Base-by-base conservation (phyloP, 2,888 invertebrate genomes). In the Hecatera dysodea region DNA sequence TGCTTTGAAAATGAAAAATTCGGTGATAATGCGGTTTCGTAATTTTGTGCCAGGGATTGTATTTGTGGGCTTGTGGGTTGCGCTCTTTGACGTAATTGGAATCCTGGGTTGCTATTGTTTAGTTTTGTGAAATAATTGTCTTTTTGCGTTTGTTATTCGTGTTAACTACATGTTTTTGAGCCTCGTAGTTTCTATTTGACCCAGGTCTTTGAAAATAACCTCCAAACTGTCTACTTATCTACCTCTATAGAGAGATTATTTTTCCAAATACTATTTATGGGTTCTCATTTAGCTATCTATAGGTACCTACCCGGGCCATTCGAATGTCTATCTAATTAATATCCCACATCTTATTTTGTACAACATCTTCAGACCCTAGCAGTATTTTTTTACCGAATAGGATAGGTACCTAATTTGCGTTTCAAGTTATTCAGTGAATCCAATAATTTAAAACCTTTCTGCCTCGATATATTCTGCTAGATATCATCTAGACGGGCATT, bases 1-100 rank as follows among this genome's bases (percentile, higher is more conserved):
- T 90, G 88, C 88, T 90, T 84, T 82, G 83, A 84, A 87, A 88
- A 90, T 89, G 88, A 91, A 90, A 89, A 77, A 83, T 83, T 83
- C 82, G 75, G 89, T 83, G 81, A 85, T 86, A 86, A 83, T 79
- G 84, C 68, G 75, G 76, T 83, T 80, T 75, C 67, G 68, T 68
- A 83, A 80, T 83, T 83, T 73, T 81, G 81, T 77, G 67, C 55
- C 55, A 55, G 67, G 50, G 61, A 71, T 75, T 72, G 67, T 62
- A 55, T 17, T 63, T 61, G 36, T 36, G 11, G 36, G 36, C 36
- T 39, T 67, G 61, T 62, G 67, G 53, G 66, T 24, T 50, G 62
- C 44, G 50, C 67, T 59, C 67, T 62, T 80, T 55, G 63, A 55
- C 27, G 62, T 80, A 76, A 80, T 79, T 79, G 57, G 42, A 72